Percentiles rank a stretch among this genome's conserved stretches.
These are phyloP conservation scores for Mugil cephalus DNA, from an alignment of 2,113 vertebrate genomes.

Conservation along the genomic window DNA sequence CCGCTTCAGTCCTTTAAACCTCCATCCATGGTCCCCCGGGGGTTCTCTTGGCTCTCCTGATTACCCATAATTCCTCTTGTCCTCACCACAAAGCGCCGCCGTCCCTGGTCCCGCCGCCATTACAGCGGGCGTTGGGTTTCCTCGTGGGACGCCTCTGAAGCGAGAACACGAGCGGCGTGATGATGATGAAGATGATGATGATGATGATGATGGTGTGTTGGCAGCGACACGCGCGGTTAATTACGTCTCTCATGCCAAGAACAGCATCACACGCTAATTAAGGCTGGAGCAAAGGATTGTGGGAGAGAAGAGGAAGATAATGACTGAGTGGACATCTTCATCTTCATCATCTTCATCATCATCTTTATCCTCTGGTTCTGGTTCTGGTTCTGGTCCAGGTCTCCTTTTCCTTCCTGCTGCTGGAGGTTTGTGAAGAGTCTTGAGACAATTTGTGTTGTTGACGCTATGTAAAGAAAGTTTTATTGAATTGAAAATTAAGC, in stretches of 20 bases:
- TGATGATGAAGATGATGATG: too few relatives aligned
- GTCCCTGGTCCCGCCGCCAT: conserved; percentile 48
- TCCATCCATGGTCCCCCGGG: too few relatives aligned
- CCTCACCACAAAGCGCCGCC: conserved; percentile 71
- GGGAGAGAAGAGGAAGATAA: conserved; percentile 70
- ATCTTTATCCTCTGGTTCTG: too few relatives aligned
- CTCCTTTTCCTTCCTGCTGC: too few relatives aligned
- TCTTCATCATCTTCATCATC: conserved; percentile 53
- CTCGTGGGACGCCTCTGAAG: conserved; percentile 66
- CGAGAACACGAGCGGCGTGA: too few relatives aligned
- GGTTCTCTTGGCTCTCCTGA: conserved; percentile 68
- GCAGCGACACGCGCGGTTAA: conserved; percentile 78
- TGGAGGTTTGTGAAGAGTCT: too few relatives aligned
- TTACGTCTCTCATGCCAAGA: conserved; percentile 82
- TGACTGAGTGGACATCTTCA: conserved; percentile 68
- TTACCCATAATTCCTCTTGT: conserved; percentile 73
- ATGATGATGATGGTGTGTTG: too few relatives aligned
- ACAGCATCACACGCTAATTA: conserved; percentile 73
- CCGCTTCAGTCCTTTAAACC: too few relatives aligned
- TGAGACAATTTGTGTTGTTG: too few relatives aligned
- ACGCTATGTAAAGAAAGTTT: too few relatives aligned
- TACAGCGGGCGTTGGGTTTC: conserved; percentile 37
- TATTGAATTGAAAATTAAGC: too few relatives aligned
- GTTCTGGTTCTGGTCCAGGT: too few relatives aligned
- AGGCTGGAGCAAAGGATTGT: conserved; percentile 76